Base-by-base conservation (phyloP, 2,113 vertebrate genomes). In the Serilophus lunatus region DNA sequence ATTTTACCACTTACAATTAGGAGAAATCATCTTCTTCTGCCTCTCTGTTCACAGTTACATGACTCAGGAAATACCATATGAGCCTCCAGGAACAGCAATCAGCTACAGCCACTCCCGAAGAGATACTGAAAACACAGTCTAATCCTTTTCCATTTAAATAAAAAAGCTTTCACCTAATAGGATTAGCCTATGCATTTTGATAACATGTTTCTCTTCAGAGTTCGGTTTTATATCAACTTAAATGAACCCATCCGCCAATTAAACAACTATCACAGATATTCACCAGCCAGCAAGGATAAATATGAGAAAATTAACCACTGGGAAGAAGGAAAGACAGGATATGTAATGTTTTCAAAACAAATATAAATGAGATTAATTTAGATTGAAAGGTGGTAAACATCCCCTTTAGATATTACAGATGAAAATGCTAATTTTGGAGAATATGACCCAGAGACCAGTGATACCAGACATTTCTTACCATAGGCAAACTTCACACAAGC, bases 101-200 rank as follows among this genome's bases (percentile, higher is more conserved):
- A 47, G 18, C 72, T 78, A 35, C 6, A 63, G 77, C 14, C 12
- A 13, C 47, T 51, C 59, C 59, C 84, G 33, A 93, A 72, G 68
- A 94, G 59, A 80, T 40, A 38, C 13, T 72, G 59, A 76, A 82
- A 82, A 87, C 44, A 74, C 29, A 88, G 59, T n/a, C 66, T 77
- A 85, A 90, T 63, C 0, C 38, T 81, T 64, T 93, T 47, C 71
- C 60, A 77, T 64, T 90, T 82, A 86, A 95, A 74, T 18, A 86
- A 91, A 94, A 91, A 70, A 56, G 51, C 47, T 95, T 92, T 81
- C 72, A 77, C 64, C 38, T 71, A 88, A 86, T 80, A 74, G 77
- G 76, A 93, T 95, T 78, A 90, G 51, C 33, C 45, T 54, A 31
- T 81, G 80, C 56, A 56, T 93, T 93, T 83, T 70, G 90, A 83